These are phyloP conservation scores for Diacarnus erythraeanus DNA, from an alignment of 37 sponge, comb jelly and placozoan species.

Conservation along the genomic window DNA sequence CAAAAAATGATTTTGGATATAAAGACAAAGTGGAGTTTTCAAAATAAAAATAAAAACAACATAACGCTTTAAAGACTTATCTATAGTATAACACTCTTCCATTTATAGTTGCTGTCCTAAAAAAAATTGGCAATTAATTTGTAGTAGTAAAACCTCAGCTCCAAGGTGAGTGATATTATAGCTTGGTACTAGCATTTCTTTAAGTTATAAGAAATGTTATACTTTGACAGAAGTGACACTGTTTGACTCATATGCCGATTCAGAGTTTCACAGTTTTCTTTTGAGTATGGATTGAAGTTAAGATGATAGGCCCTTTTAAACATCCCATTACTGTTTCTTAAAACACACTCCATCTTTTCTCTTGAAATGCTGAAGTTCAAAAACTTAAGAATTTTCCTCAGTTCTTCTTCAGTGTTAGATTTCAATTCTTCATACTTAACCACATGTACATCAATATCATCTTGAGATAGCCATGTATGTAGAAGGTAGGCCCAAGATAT, in stretches of 20 bases:
- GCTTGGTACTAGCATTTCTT: no score
- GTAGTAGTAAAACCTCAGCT: no score
- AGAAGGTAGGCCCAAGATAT: conserved; percentile 43
- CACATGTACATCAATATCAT: conserved; percentile 39
- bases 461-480: conserved; percentile 60
- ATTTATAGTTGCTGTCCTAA: no score
- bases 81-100: no score
- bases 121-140: no score
- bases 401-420: conserved; percentile 38
- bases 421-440: conserved; percentile 70
- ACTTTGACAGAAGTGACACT: conserved; percentile 14
- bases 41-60: no score
- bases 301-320: conserved; percentile 61
- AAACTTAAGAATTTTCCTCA: conserved; percentile 56
- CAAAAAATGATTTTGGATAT: no score
- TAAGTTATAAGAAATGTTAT: conserved; percentile 27
- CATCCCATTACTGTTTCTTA: conserved; percentile 34
- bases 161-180: no score
- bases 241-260: conserved; percentile 35
- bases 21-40: no score
- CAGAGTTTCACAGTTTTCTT: conserved; percentile 42
- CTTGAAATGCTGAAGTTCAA: conserved; percentile 28
- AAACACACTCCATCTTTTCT: conserved; percentile 45
- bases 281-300: conserved; percentile 58
- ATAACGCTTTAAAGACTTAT: no score